Evolutionary conservation across 2,797 vertebrate genomes (phyloP).

Genomic region (Erpetoichthys calabaricus): DNA sequence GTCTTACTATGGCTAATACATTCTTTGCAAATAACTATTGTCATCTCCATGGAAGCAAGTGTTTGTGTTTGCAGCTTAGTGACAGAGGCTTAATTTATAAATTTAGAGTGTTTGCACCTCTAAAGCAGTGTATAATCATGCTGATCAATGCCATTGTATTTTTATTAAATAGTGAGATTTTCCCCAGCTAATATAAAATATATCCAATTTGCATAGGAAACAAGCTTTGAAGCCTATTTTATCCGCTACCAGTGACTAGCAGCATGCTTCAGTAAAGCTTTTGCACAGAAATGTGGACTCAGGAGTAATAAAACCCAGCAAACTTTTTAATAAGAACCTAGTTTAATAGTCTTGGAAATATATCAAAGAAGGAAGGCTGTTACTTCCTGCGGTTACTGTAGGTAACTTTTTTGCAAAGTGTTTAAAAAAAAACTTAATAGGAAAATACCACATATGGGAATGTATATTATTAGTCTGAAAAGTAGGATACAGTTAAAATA

Average conservation of each 20-base stretch:
- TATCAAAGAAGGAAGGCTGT: background rate
- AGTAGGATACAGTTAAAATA: slow-evolving; percentile 1
- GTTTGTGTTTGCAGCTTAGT: slow-evolving; percentile 4
- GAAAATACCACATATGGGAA: background rate
- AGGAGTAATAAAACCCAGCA: slow-evolving; percentile 3
- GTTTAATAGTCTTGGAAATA: slow-evolving; percentile 6
- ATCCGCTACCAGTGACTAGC: background rate
- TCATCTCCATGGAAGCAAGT: slow-evolving; percentile 11
- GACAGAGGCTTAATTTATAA: slow-evolving; percentile 16
- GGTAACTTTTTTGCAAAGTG: background rate
- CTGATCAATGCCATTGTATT: slow-evolving; percentile 7
- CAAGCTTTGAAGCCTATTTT: no score
- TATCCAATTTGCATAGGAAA: background rate
- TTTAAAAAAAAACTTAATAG: slow-evolving; percentile 3
- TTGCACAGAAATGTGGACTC: slow-evolving; percentile 7
- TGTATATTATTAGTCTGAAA: slow-evolving; percentile 6
- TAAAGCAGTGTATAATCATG: slow-evolving; percentile 5
- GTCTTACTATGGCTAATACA: slow-evolving; percentile 6
- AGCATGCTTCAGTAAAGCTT: slow-evolving; percentile 5
- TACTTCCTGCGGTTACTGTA: background rate
- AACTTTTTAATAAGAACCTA: slow-evolving; percentile 6
- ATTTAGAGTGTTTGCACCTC: slow-evolving; percentile 6
- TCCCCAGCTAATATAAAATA: no score
- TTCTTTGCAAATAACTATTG: slow-evolving; percentile 11
- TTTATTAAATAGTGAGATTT: background rate